phyloP scores from a whole-genome alignment of 1,140 invertebrate genomes.

The Leptopilina boulardi region DNA sequence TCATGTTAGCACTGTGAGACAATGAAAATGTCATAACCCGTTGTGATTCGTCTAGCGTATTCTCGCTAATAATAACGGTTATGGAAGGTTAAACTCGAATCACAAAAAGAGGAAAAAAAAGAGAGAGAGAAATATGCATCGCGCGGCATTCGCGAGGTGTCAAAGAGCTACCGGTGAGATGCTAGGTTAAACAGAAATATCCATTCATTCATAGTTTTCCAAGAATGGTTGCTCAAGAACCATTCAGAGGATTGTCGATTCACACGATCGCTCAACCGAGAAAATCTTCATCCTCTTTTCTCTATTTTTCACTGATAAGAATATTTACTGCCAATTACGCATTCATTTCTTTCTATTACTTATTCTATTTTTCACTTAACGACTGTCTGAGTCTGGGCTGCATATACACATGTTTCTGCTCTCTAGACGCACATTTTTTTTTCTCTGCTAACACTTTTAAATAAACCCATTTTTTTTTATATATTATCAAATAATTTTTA shows the following conservation, averaged over 20 bases:
- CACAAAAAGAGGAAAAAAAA: background rate
- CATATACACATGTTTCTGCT: no score
- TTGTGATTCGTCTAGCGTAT: conserved; percentile 51
- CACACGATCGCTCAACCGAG: conserved; percentile 27
- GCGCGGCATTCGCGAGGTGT: background rate
- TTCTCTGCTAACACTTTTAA: no score
- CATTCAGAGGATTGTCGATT: conserved; percentile 7
- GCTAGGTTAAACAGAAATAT: conserved; percentile 28
- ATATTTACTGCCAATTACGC: conserved; percentile 10
- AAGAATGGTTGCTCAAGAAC: conserved; percentile 31
- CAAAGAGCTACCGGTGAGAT: conserved; percentile 9
- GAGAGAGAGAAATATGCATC: background rate
- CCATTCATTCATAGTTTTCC: conserved; percentile 29
- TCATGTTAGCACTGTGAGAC: conserved; percentile 39
- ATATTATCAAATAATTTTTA: no score
- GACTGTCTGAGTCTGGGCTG: background rate
- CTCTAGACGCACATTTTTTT: background rate
- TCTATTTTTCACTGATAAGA: background rate
- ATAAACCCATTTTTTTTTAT: no score
- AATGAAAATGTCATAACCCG: conserved; percentile 56
- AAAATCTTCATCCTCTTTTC: conserved; percentile 27
- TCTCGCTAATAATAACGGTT: conserved; percentile 49
- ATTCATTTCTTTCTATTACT: background rate
- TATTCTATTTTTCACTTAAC: background rate
- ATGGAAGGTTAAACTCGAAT: conserved; percentile 42